Percentiles rank a stretch among this genome's conserved stretches.
These are phyloP conservation scores for Lycia hirtaria DNA, from an alignment of 2,888 invertebrate genomes.

Conservation along the genomic window DNA sequence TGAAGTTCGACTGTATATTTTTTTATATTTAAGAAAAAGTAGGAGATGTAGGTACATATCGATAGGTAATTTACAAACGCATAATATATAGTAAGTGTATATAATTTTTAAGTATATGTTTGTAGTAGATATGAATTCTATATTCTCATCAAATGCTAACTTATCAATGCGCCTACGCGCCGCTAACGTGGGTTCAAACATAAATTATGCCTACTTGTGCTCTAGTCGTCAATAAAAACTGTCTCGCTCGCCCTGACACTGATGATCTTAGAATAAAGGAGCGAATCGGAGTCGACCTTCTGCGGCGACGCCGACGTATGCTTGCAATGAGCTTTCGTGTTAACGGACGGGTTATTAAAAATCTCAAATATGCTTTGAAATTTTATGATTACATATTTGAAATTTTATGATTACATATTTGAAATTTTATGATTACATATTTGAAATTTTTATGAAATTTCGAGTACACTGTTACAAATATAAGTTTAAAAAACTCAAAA, in stretches of 20 bases:
- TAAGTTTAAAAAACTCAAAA: too few relatives aligned
- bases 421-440: too few relatives aligned
- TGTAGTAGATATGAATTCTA: background rate
- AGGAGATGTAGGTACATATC: too few relatives aligned
- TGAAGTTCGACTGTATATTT: too few relatives aligned
- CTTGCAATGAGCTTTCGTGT: slow-evolving; percentile 23
- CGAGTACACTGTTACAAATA: too few relatives aligned
- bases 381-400: too few relatives aligned
- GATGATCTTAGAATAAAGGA: slow-evolving; percentile 72
- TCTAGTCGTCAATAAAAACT: slow-evolving; percentile 54
- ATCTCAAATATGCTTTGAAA: background rate
- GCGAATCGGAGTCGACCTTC: slow-evolving; percentile 63
- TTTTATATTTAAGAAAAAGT: too few relatives aligned
- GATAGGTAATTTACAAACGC: too few relatives aligned
- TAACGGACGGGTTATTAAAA: background rate
- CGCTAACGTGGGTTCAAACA: background rate
- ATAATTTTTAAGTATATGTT: background rate
- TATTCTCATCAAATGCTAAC: background rate
- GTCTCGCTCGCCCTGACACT: slow-evolving; percentile 80
- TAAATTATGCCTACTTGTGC: slow-evolving; percentile 26
- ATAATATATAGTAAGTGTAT: too few relatives aligned
- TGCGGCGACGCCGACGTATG: slow-evolving; percentile 20
- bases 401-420: too few relatives aligned
- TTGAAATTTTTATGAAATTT: too few relatives aligned
- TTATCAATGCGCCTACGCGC: slow-evolving; percentile 3